A percentile compares a stretch with the other conserved stretches of the same genome.
phyloP scores from a whole-genome alignment of 2,888 invertebrate species.

The Pollenia labialis region DNA sequence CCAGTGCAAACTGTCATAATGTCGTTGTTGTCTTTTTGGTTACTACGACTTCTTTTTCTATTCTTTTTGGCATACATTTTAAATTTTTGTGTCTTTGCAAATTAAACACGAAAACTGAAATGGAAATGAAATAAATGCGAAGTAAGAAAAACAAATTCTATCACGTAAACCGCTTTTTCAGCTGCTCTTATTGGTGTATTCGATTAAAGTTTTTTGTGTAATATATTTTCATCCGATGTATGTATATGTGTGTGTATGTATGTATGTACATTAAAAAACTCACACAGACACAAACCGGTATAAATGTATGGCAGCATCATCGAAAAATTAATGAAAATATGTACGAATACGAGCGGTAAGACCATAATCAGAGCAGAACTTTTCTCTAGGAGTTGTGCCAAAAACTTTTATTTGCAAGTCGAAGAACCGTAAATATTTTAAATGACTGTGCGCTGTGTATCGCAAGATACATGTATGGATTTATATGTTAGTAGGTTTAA shows the following conservation, averaged over 20 bases:
- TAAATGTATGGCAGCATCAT: background rate
- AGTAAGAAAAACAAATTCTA: slow-evolving; percentile 20
- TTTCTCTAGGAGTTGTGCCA: slow-evolving; percentile 50
- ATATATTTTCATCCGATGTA: background rate
- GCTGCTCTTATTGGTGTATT: slow-evolving; percentile 20
- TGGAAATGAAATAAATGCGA: slow-evolving; percentile 8
- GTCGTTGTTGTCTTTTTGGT: slow-evolving; percentile 21
- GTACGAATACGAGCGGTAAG: slow-evolving; percentile 3
- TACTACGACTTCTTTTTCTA: slow-evolving; percentile 4
- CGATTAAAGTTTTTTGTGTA: slow-evolving; percentile 26
- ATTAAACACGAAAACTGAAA: slow-evolving; percentile 35
- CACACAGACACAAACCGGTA: background rate
- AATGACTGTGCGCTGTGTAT: background rate
- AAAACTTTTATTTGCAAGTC: slow-evolving; percentile 58
- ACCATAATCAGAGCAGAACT: slow-evolving; percentile 70
- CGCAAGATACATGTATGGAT: background rate
- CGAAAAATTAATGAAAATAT: slow-evolving; percentile 56
- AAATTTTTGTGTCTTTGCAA: slow-evolving; percentile 61
- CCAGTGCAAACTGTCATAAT: slow-evolving; percentile 24
- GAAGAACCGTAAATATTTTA: slow-evolving; percentile 56
- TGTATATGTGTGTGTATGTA: no score
- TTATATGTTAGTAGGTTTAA: background rate
- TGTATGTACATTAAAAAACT: background rate
- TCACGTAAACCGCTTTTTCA: slow-evolving; percentile 41
- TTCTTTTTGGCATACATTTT: slow-evolving; percentile 56